Evolutionary conservation across 2,888 invertebrate species (phyloP).

Genomic region (Tinea trinotella): DNA sequence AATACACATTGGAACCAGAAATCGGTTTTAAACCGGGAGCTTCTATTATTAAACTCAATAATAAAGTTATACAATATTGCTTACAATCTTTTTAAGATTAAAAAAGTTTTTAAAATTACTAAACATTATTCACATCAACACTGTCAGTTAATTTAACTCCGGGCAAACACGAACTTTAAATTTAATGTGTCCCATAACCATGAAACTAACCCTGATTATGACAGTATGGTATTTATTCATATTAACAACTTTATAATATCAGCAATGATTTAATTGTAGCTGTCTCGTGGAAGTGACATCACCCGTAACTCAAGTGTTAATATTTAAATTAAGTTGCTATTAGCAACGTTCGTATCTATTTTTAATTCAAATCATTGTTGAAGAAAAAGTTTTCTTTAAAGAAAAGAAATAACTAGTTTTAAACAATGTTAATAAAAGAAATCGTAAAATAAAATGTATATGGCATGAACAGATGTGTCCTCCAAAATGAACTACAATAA

Average conservation of each 20-base stretch:
- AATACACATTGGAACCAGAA: no score
- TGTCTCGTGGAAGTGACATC: neutral
- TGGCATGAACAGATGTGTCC: neutral
- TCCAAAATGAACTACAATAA: neutral
- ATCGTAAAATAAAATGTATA: neutral
- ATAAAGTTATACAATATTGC: no score
- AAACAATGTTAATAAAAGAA: no score
- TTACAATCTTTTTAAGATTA: no score
- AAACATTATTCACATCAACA: conserved; percentile 3
- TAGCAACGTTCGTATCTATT: no score
- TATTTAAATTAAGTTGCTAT: neutral
- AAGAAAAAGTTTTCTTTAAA: no score
- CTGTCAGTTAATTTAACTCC: conserved; percentile 7
- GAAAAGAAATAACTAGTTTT: no score
- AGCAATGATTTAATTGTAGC: neutral
- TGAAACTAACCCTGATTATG: conserved; percentile 6
- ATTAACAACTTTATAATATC: no score
- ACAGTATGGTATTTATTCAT: neutral
- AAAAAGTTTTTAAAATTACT: no score
- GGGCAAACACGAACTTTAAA: conserved; percentile 16
- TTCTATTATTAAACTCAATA: no score
- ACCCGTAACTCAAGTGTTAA: neutral
- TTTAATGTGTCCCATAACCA: conserved; percentile 4
- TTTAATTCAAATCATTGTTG: no score
- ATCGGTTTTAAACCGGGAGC: no score